Percentiles rank a stretch among this genome's conserved stretches.
phyloP scores from a whole-genome alignment of 2,797 vertebrate genomes.

The Limosa lapponica region DNA sequence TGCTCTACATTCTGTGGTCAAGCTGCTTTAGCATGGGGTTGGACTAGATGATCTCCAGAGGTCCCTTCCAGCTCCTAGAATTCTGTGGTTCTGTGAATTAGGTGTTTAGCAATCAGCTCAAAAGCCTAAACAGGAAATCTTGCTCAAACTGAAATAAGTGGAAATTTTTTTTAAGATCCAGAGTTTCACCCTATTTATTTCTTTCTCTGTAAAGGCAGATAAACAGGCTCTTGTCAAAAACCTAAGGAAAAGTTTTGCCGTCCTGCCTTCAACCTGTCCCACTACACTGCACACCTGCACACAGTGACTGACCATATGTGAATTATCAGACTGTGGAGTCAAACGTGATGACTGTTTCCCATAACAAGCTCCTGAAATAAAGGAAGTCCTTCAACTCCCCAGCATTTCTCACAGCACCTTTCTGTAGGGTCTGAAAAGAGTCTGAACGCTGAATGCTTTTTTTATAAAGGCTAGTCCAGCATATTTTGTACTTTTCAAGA shows the following conservation, averaged over 20 bases:
- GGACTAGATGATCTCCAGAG: too few relatives aligned
- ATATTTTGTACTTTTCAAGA: not conserved
- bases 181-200: not conserved
- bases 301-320: not conserved
- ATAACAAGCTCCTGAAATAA: conserved; percentile 1
- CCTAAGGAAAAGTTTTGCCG: not conserved
- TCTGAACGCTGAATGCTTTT: not conserved
- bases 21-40: too few relatives aligned
- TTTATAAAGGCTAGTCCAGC: not conserved
- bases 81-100: not conserved
- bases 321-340: not conserved
- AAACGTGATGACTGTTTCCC: not conserved
- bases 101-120: not conserved
- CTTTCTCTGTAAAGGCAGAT: not conserved
- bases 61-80: too few relatives aligned
- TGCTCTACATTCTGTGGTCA: too few relatives aligned
- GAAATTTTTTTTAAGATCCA: not conserved
- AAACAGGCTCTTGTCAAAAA: not conserved
- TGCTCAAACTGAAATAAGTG: not conserved
- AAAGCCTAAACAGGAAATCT: not conserved
- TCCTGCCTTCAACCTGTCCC: not conserved
- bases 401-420: not conserved
- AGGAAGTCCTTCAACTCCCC: not conserved
- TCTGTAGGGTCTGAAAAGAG: not conserved
- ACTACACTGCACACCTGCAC: not conserved